Evolutionary conservation across 2,888 invertebrate species (phyloP).

Genomic region (Melanostoma mellinum): DNA sequence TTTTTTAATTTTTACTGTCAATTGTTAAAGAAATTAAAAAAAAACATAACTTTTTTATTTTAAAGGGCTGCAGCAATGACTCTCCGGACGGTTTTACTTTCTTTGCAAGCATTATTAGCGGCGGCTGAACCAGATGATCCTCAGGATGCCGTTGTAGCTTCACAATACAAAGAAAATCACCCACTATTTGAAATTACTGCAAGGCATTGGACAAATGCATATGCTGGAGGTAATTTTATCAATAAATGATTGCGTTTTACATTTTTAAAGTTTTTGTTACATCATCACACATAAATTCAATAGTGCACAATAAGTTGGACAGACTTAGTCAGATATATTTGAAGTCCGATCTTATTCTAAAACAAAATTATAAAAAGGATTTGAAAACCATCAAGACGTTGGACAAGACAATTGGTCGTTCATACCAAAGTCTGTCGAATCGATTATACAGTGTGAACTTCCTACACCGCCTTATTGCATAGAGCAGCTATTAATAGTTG

Average conservation of each 20-base stretch:
- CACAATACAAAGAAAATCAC: conserved; percentile 95
- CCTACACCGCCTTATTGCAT: too few species aligned
- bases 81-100: conserved; percentile 95
- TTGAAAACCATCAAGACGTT: too few species aligned
- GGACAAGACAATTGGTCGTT: too few species aligned
- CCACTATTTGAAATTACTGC: conserved; percentile 95
- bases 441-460: too few species aligned
- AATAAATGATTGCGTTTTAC: too few species aligned
- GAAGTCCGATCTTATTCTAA: too few species aligned
- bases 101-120: conserved; percentile 96
- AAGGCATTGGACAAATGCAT: conserved; percentile 96
- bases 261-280: neutral
- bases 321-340: too few species aligned
- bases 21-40: neutral
- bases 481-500: too few species aligned
- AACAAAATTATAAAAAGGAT: too few species aligned
- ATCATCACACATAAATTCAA: neutral
- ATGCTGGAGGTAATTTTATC: conserved; percentile 89
- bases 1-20: too few species aligned
- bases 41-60: neutral
- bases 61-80: conserved; percentile 98
- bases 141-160: conserved; percentile 98
- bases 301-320: too few species aligned
- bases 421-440: too few species aligned
- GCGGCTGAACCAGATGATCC: conserved; percentile 97